Evolutionary conservation across 2,888 invertebrate species (phyloP), one percentile per base, ranked within the genome.

Genomic region (Oasisia sp.): DNA sequence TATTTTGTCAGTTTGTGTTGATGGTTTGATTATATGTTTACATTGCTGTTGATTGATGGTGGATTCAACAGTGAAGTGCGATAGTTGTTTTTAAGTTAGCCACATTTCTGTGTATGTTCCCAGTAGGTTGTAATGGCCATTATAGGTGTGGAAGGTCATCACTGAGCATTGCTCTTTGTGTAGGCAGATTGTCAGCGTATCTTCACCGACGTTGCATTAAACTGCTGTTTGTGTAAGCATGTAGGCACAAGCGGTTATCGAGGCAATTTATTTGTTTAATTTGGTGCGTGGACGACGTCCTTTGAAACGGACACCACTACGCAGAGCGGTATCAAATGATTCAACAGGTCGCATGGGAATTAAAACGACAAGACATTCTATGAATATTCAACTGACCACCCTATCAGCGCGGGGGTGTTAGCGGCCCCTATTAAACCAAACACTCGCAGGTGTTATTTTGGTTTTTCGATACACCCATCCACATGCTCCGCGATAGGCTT

Each of bases 311-410:
- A 74, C n/a, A 74, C 74, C n/a, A 74, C 74, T 7, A 27, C 74
- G 27, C 74, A 74, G 19, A 74, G 74, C 2, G 5, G 74, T 74
- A 74, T 74, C 74, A 74, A 74, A 27, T 74, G n/a, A 74, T 74
- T 74, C 74, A 74, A 74, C 74, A 27, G 74, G 74, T 74, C 74
- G 74, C 74, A 5, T 19, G 74, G 74, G 74, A 74, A 74, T 74
- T 74, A 74, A 74, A 74, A 74, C 74, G 74, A 74, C 74, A 74
- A 74, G 74, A 74, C 74, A 19, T 74, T 74, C 74, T 74, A 74
- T 74, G 74, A 74, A 74, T 74, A 74, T 74, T 74, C 74, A 74
- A 7, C 19, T 74, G 74, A 74, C 74, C 27, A 74, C 3, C 74
- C 74, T 27, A 74, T 74, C 27, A 74, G 74, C 74, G 27, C 27